phyloP scores from a whole-genome alignment of 2,888 invertebrate species.

The Liopterus haemorrhoidalis region DNA sequence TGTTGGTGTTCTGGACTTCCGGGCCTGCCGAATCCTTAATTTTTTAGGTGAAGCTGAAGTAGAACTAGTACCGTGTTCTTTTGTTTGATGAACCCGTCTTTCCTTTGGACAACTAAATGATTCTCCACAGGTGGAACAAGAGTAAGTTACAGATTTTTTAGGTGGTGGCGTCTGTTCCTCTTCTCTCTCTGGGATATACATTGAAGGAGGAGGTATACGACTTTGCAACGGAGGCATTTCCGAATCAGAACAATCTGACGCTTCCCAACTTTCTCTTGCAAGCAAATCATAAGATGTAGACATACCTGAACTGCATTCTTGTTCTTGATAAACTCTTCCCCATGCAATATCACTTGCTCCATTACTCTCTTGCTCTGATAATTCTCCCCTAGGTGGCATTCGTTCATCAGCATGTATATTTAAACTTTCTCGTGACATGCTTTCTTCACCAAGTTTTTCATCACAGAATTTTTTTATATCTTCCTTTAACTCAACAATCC shows the following conservation, averaged over 20 bases:
- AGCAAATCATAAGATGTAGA: constrained; percentile 59
- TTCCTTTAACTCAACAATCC: constrained; percentile 43
- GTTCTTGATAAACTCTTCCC: constrained; percentile 67
- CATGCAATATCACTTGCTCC: constrained; percentile 71
- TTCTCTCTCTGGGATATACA: constrained; percentile 13
- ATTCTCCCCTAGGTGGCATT: constrained; percentile 81
- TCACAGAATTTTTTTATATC: constrained; percentile 36
- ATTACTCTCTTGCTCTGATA: constrained; percentile 81
- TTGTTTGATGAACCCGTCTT: constrained; percentile 55
- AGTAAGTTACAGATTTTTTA: constrained; percentile 38
- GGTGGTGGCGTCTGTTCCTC: constrained; percentile 5
- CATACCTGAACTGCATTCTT: constrained; percentile 47
- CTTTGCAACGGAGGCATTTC: constrained; percentile 41
- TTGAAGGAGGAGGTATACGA: constrained; percentile 43
- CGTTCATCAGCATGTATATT: constrained; percentile 80
- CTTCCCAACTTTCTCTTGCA: constrained; percentile 62
- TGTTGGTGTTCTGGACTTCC: constrained; percentile 36
- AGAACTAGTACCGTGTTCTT: constrained; percentile 44
- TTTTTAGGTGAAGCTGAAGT: constrained; percentile 40
- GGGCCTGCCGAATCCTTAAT: constrained; percentile 40
- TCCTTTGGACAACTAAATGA: constrained; percentile 58
- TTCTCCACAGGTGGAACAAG: constrained; percentile 55
- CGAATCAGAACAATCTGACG: constrained; percentile 62
- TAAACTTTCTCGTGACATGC: constrained; percentile 47
- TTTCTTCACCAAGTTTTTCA: constrained; percentile 14